A percentile compares a stretch with the other conserved stretches of the same genome.
Conservation (phyloP, 2,888 invertebrate species). For the Smittia aterrima region DNA sequence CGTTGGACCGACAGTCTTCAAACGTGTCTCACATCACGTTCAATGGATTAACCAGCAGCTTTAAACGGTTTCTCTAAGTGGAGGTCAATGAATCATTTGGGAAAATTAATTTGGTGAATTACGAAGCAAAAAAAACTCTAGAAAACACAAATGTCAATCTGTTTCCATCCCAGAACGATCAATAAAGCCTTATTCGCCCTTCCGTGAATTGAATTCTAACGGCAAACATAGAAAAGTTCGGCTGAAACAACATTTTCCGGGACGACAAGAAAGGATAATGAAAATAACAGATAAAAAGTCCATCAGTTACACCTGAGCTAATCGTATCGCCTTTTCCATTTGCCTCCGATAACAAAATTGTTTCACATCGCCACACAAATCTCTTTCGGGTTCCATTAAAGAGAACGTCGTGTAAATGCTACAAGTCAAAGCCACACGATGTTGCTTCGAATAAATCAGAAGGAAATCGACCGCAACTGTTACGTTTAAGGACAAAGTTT, state of each 20-base stretch:
- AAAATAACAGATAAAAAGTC: background rate
- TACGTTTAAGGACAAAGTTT: background rate
- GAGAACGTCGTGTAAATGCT: background rate
- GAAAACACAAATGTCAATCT: too few relatives aligned
- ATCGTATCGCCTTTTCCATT: conserved; percentile 31
- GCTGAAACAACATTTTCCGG: background rate
- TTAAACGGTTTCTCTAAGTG: background rate
- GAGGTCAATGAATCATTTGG: too few relatives aligned
- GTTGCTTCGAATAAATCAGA: background rate
- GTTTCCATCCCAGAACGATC: too few relatives aligned
- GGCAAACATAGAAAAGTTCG: background rate
- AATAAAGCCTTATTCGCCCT: too few relatives aligned
- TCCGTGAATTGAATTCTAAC: too few relatives aligned
- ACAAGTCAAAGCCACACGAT: background rate
- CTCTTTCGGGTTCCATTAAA: background rate
- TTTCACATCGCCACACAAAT: background rate
- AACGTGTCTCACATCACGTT: background rate
- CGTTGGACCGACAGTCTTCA: background rate
- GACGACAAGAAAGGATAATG: background rate
- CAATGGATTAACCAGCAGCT: background rate
- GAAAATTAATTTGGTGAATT: too few relatives aligned
- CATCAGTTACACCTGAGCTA: conserved; percentile 38
- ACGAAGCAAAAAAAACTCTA: too few relatives aligned
- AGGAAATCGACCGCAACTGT: background rate
- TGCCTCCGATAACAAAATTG: background rate